phyloP scores from a whole-genome alignment of 2,888 invertebrate species.

The Ophioninae sp. region DNA sequence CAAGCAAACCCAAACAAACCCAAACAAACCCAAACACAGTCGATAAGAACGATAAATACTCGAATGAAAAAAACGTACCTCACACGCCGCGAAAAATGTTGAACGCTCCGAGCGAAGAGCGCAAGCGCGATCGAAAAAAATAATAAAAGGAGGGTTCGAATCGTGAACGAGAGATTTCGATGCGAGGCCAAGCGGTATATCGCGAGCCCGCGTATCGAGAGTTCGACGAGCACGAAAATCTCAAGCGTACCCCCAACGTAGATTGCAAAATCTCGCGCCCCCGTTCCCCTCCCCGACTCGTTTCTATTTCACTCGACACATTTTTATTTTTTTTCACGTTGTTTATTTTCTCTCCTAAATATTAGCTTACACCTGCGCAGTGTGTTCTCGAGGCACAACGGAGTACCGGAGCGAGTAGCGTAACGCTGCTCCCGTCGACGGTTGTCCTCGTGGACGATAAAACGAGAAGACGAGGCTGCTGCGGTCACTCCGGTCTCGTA shows the following conservation, averaged over 20 bases:
- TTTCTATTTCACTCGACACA: conserved; percentile 32
- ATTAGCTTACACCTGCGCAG: conserved; percentile 67
- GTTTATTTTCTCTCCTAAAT: conserved; percentile 46
- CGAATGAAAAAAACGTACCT: too few relatives aligned
- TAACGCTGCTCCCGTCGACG: conserved; percentile 41
- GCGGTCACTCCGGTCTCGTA: conserved; percentile 78
- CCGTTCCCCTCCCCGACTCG: conserved; percentile 12
- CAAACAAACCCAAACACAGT: too few relatives aligned
- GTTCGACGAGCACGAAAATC: conserved; percentile 14
- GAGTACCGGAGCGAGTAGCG: conserved; percentile 42
- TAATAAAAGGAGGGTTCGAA: conserved; percentile 50
- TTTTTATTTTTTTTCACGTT: conserved; percentile 41
- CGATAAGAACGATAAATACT: too few relatives aligned
- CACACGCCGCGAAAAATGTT: too few relatives aligned
- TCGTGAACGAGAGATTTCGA: conserved; percentile 68
- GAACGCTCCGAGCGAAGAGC: too few relatives aligned
- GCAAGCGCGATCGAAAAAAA: neutral
- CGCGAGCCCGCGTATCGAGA: conserved; percentile 45
- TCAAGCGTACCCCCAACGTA: neutral
- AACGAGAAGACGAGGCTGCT: conserved; percentile 78
- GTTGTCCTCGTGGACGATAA: conserved; percentile 69
- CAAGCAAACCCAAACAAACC: too few relatives aligned
- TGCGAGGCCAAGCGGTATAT: conserved; percentile 68
- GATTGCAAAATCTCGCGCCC: conserved; percentile 3
- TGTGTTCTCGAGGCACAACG: conserved; percentile 22